Percentiles rank a stretch among this genome's conserved stretches.
phyloP scores from a whole-genome alignment of 2,797 vertebrate species.

The Hydrophis major region DNA sequence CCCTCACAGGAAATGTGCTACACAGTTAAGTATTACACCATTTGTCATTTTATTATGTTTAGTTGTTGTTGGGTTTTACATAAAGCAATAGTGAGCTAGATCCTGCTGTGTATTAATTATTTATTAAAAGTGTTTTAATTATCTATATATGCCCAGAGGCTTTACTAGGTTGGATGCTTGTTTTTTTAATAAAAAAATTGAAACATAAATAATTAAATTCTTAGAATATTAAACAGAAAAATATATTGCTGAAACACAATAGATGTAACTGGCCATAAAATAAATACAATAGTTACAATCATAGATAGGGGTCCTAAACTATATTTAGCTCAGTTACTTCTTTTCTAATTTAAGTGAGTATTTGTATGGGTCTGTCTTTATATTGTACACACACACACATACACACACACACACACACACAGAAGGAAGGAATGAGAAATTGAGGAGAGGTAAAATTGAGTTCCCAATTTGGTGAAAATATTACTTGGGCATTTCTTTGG shows the following conservation, averaged over 20 bases:
- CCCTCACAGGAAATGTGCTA: not conserved
- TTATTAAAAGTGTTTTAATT: conserved; percentile 23
- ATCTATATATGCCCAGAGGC: not conserved
- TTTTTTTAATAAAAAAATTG: not conserved
- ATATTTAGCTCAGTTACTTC: not conserved
- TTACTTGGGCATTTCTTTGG: not conserved
- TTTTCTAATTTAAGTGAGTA: not conserved
- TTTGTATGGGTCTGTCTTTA: not conserved
- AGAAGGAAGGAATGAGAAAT: not conserved
- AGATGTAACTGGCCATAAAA: not conserved
- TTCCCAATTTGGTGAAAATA: not conserved
- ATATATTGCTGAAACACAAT: not conserved
- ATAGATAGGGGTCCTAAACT: not conserved
- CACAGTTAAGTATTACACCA: not conserved
- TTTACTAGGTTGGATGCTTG: not conserved
- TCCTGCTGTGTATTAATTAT: not conserved
- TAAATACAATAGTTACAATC: not conserved
- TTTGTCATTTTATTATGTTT: not conserved
- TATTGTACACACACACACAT: not conserved
- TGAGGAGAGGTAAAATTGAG: not conserved
- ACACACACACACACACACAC: not conserved
- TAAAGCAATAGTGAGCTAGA: not conserved
- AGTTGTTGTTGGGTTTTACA: not conserved
- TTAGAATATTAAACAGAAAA: not conserved
- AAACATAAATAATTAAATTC: not conserved